phyloP scores from a whole-genome alignment of 2,113 vertebrate species.

The Callopanchax toddi region DNA sequence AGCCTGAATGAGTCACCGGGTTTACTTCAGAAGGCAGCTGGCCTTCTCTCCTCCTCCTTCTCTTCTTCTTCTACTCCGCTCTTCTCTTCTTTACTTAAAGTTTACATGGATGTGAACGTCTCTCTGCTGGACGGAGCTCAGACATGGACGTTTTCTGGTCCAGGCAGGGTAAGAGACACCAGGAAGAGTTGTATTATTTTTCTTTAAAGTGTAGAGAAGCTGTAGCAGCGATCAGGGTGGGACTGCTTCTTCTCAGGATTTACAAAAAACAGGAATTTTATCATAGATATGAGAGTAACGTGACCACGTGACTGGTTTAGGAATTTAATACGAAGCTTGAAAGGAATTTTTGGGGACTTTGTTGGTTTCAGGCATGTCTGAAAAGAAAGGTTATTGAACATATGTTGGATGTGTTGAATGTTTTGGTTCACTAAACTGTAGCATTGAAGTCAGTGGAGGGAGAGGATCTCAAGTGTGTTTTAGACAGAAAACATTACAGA shows the following conservation, averaged over 20 bases:
- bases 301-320: neutral
- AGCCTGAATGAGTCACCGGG: conserved; percentile 58
- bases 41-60: conserved; percentile 13
- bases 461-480: neutral
- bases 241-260: conserved; percentile 22
- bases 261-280: conserved; percentile 38
- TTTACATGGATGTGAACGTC: conserved; percentile 26
- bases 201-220: neutral
- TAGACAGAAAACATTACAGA: too few relatives aligned
- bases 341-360: neutral
- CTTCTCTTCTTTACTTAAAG: neutral
- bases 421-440: neutral
- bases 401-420: too few relatives aligned
- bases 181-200: neutral
- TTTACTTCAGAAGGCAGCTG: conserved; percentile 39
- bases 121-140: conserved; percentile 1
- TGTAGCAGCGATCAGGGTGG: conserved; percentile 20
- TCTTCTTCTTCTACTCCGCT: neutral
- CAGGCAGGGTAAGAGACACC: conserved; percentile 63
- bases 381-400: too few relatives aligned
- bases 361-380: too few relatives aligned
- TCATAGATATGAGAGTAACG: conserved; percentile 23
- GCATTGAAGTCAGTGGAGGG: neutral
- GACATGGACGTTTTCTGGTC: conserved; percentile 73
- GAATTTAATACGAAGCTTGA: neutral